phyloP scores from a whole-genome alignment of 2,113 vertebrate species.

The Cyprinus carpio region DNA sequence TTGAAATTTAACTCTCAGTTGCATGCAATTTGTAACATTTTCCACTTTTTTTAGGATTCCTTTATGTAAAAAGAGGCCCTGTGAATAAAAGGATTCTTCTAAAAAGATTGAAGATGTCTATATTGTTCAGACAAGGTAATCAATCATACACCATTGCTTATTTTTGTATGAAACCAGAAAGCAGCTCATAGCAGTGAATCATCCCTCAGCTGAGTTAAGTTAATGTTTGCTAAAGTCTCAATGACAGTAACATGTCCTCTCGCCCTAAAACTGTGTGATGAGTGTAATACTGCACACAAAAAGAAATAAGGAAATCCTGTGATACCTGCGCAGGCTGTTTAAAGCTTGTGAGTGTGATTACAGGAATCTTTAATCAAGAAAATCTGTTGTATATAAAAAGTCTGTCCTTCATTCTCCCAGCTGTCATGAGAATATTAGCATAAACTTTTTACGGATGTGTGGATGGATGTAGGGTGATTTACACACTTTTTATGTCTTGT shows the following conservation, averaged over 20 bases:
- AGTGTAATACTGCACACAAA: neutral
- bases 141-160: neutral
- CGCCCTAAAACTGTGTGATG: neutral
- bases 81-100: neutral
- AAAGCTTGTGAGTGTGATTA: slow-evolving; percentile 16
- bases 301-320: slow-evolving; percentile 12
- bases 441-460: neutral
- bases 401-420: slow-evolving; percentile 7
- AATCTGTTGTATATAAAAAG: neutral
- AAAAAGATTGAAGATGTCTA: neutral
- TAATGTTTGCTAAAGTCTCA: neutral
- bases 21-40: neutral
- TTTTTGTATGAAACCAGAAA: neutral
- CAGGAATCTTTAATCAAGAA: slow-evolving; percentile 8
- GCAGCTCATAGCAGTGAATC: neutral
- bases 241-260: neutral
- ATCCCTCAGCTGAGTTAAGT: neutral
- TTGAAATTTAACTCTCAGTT: neutral
- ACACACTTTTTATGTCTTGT: neutral
- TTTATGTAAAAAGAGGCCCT: neutral
- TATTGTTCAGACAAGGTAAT: neutral
- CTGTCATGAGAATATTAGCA: neutral
- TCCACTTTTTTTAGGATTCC: neutral
- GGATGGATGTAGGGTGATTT: neutral
- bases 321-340: neutral